These are phyloP conservation scores for Hypanus sabinus DNA, from an alignment of 2,113 vertebrate genomes.

Conservation along the genomic window DNA sequence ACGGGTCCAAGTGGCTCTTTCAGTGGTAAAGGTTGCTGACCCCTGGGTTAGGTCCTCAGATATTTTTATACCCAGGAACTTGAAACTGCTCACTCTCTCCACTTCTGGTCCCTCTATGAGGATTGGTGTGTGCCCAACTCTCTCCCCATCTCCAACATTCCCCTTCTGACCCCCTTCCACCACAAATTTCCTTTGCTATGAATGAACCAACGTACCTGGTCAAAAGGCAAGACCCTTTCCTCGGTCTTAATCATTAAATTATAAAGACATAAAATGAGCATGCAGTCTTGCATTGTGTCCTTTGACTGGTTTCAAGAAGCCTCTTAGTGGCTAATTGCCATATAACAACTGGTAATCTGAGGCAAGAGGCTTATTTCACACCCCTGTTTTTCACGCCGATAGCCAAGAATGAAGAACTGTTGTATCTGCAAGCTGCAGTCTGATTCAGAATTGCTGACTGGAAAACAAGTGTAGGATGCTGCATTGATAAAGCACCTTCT, in stretches of 20 bases:
- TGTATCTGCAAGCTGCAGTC: background rate
- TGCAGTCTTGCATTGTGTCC: background rate
- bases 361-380: background rate
- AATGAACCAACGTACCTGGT: background rate
- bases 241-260: background rate
- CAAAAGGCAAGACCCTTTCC: background rate
- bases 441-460: too few relatives aligned
- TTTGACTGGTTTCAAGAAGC: background rate
- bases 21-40: too few relatives aligned
- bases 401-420: background rate
- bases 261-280: background rate
- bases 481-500: background rate
- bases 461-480: background rate
- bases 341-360: background rate
- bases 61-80: too few relatives aligned
- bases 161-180: too few relatives aligned
- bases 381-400: background rate
- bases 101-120: too few relatives aligned
- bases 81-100: too few relatives aligned
- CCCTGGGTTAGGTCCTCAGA: too few relatives aligned
- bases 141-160: background rate
- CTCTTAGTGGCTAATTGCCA: background rate
- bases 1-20: too few relatives aligned
- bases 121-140: too few relatives aligned
- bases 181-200: too few relatives aligned